A percentile compares a stretch with the other conserved stretches of the same genome.
phyloP scores from a whole-genome alignment of 2,113 vertebrate genomes.

The Delphinapterus leucas region DNA sequence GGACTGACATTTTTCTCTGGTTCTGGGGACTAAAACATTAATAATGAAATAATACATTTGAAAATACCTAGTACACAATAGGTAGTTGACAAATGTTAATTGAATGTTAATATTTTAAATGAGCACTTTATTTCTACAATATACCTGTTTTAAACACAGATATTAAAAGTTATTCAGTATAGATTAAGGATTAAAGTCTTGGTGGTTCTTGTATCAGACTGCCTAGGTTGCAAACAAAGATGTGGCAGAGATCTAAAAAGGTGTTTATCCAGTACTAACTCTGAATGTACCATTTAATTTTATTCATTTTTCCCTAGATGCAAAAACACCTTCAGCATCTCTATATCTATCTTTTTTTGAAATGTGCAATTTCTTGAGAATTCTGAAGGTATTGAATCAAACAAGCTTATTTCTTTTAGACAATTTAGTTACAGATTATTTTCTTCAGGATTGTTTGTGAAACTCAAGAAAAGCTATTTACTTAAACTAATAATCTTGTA shows the following conservation, averaged over 20 bases:
- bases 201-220: not conserved
- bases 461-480: constrained; percentile 22
- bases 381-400: constrained; percentile 1
- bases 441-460: constrained; percentile 19
- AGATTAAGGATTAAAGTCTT: not conserved
- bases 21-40: not conserved
- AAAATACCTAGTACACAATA: not conserved
- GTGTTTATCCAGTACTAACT: not conserved
- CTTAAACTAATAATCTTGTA: not conserved
- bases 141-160: not conserved
- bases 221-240: not conserved
- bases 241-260: not conserved
- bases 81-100: not conserved
- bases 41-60: constrained; percentile 3
- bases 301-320: not conserved
- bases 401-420: not conserved
- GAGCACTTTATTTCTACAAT: not conserved
- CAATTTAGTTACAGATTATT: not conserved
- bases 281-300: not conserved
- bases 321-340: not conserved
- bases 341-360: not conserved
- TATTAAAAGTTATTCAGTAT: not conserved
- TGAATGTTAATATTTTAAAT: not conserved
- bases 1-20: not conserved
- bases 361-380: not conserved